Evolutionary conservation across 2,888 invertebrate species (phyloP).

Genomic region (Hemistola chrysoprasaria): DNA sequence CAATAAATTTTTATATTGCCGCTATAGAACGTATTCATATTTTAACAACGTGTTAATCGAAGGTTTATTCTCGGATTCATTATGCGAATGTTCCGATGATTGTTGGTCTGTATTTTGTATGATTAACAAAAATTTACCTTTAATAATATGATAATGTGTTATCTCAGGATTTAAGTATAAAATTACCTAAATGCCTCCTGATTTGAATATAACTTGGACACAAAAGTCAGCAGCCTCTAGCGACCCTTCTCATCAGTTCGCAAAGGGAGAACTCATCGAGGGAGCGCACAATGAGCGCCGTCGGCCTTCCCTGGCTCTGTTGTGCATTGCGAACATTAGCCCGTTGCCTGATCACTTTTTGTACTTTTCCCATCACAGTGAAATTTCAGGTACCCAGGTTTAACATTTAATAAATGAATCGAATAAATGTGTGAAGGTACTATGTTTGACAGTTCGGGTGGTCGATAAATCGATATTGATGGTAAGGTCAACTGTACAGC

Average conservation of each 20-base stretch:
- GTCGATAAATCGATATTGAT: conserved; percentile 46
- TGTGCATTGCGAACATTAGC: conserved; percentile 18
- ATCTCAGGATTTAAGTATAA: conserved; percentile 2
- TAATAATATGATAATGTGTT: background rate
- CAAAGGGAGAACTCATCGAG: conserved; percentile 59
- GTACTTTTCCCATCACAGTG: conserved; percentile 16
- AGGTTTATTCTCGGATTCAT: background rate
- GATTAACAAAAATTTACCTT: too few relatives aligned
- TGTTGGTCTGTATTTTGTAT: too few relatives aligned
- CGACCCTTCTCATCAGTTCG: conserved; percentile 54
- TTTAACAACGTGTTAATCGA: conserved; percentile 2
- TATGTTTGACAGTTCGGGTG: too few relatives aligned
- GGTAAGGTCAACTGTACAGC: conserved; percentile 10
- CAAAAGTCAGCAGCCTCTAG: conserved; percentile 62
- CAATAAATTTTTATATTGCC: conserved; percentile 18
- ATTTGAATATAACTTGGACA: conserved; percentile 48
- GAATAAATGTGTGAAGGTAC: background rate
- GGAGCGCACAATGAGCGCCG: conserved; percentile 58
- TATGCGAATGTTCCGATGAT: conserved; percentile 2
- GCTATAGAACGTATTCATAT: conserved; percentile 1
- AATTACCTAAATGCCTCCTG: conserved; percentile 14
- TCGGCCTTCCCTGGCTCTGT: conserved; percentile 39
- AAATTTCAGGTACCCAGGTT: conserved; percentile 5
- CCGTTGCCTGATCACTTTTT: conserved; percentile 16
- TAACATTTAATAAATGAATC: conserved; percentile 4